phyloP scores from a whole-genome alignment of 2,797 vertebrate species.

The Mormyrus proboscirostris region DNA sequence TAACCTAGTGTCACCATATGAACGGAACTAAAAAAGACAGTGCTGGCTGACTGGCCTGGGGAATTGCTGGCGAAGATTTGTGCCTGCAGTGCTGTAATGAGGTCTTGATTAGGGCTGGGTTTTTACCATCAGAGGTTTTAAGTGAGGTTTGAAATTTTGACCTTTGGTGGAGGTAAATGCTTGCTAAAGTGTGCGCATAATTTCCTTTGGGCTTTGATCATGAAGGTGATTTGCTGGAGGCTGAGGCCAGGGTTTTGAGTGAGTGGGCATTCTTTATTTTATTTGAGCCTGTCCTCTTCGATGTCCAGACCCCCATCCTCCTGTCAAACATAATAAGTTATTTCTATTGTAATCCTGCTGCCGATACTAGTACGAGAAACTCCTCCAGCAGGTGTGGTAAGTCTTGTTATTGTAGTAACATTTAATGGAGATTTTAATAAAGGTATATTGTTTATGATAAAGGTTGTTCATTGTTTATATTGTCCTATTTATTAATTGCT shows the following conservation, averaged over 20 bases:
- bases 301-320: background rate
- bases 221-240: slow-evolving; percentile 3
- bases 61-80: slow-evolving; percentile 52
- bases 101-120: slow-evolving; percentile 54
- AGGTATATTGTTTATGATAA: background rate
- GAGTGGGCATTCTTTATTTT: background rate
- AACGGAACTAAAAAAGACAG: slow-evolving; percentile 30
- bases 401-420: background rate
- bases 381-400: background rate
- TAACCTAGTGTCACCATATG: slow-evolving; percentile 42
- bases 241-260: background rate
- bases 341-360: background rate
- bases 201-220: slow-evolving; percentile 10
- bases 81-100: slow-evolving; percentile 53
- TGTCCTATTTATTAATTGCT: background rate
- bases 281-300: background rate
- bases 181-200: slow-evolving; percentile 26
- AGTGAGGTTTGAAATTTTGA: slow-evolving; percentile 37
- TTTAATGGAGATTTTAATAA: background rate
- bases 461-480: background rate
- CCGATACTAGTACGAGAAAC: background rate
- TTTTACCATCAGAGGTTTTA: slow-evolving; percentile 52
- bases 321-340: background rate
- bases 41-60: slow-evolving; percentile 38
- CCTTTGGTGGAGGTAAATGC: slow-evolving; percentile 24